A percentile compares a stretch with the other conserved stretches of the same genome.
Conservation (phyloP, 1,140 invertebrate species). For the Pachypeltis micranthus region DNA sequence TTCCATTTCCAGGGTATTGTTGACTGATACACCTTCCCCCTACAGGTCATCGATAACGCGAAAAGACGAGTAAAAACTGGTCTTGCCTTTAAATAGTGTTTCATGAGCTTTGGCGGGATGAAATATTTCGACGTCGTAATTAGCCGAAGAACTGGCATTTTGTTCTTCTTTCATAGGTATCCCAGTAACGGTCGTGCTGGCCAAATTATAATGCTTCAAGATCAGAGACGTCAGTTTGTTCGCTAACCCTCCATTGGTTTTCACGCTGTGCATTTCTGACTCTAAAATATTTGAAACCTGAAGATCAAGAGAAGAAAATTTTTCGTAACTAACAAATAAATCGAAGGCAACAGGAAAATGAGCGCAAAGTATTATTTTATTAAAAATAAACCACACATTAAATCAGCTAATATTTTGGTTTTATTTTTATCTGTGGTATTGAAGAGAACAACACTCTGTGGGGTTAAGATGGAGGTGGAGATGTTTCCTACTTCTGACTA, state of each 20-base stretch:
- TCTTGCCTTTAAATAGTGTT: slow-evolving; percentile 52
- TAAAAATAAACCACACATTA: not conserved
- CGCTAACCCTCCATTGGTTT: slow-evolving; percentile 40
- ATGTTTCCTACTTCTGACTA: too few relatives aligned
- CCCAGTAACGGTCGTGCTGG: slow-evolving; percentile 90
- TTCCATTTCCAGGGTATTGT: too few relatives aligned
- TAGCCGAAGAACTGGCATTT: slow-evolving; percentile 92
- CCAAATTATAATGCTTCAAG: slow-evolving; percentile 77
- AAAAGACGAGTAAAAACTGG: too few relatives aligned
- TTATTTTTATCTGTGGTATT: too few relatives aligned
- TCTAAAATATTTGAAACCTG: slow-evolving; percentile 19
- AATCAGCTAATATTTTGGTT: too few relatives aligned
- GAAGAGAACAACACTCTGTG: too few relatives aligned
- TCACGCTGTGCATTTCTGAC: slow-evolving; percentile 37
- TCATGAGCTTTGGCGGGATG: slow-evolving; percentile 75
- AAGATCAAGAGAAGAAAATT: not conserved
- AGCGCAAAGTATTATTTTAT: not conserved
- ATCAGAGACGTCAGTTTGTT: slow-evolving; percentile 61
- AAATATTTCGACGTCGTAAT: slow-evolving; percentile 95
- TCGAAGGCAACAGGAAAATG: not conserved
- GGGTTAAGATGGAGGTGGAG: too few relatives aligned
- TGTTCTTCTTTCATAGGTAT: slow-evolving; percentile 99
- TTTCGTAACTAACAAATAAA: not conserved
- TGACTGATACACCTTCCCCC: too few relatives aligned
- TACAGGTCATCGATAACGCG: too few relatives aligned